A percentile compares a stretch with the other conserved stretches of the same genome.
These are phyloP conservation scores for Drosophila novamexicana DNA, from an alignment of 1,140 invertebrate genomes.

Conservation along the genomic window DNA sequence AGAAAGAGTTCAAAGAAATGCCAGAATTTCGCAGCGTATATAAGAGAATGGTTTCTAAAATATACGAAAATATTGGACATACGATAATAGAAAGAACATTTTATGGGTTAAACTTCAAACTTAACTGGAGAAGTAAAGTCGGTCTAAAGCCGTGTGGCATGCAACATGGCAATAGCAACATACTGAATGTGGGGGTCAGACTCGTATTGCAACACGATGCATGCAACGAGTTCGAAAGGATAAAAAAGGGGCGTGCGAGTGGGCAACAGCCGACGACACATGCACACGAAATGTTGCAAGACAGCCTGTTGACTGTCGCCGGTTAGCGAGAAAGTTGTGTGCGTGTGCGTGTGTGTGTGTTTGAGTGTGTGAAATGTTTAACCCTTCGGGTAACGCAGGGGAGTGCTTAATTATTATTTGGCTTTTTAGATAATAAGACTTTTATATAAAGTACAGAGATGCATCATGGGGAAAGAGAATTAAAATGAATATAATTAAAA, in stretches of 20 bases:
- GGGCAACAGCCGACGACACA: conserved; percentile 5
- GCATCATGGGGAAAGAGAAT: background rate
- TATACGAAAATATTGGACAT: conserved; percentile 55
- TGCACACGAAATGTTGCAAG: conserved; percentile 48
- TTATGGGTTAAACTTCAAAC: conserved; percentile 44
- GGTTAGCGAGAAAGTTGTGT: background rate
- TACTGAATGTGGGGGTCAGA: conserved; percentile 1
- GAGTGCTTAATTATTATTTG: background rate
- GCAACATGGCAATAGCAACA: conserved; percentile 48
- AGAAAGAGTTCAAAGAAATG: conserved; percentile 23
- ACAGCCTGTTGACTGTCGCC: conserved; percentile 48
- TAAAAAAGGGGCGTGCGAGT: background rate
- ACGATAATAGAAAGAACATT: conserved; percentile 63
- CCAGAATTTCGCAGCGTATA: background rate
- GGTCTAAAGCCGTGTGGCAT: conserved; percentile 36
- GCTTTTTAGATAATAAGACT: too few relatives aligned
- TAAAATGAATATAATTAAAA: too few relatives aligned
- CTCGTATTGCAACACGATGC: conserved; percentile 36
- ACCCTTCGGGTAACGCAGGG: conserved; percentile 7
- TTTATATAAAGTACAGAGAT: too few relatives aligned
- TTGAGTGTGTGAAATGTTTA: background rate
- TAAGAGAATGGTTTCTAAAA: conserved; percentile 49
- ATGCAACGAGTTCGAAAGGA: conserved; percentile 21
- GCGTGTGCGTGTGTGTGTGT: background rate
- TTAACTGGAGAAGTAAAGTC: conserved; percentile 10